phyloP scores from a whole-genome alignment of 2,113 vertebrate species.

The Lates calcarifer region DNA sequence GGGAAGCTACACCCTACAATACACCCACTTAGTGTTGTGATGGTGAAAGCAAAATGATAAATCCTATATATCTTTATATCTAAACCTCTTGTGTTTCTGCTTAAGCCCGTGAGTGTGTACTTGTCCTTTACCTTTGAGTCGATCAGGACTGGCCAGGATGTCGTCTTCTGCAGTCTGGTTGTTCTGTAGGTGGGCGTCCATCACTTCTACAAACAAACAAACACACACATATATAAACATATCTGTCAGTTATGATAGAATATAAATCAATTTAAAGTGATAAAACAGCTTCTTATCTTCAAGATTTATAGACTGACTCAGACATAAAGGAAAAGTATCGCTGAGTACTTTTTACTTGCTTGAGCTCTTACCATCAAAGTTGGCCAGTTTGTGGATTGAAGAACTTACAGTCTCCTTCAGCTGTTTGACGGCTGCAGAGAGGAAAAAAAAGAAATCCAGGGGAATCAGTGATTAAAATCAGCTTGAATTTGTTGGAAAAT shows the following conservation, averaged over 20 bases:
- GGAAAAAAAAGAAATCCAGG: constrained; percentile 17
- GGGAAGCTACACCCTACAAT: too few species aligned
- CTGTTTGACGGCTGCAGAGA: constrained; percentile 83
- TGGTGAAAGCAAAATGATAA: not conserved
- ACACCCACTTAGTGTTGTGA: not conserved
- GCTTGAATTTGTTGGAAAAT: not conserved
- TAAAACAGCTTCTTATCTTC: not conserved
- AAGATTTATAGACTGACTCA: not conserved
- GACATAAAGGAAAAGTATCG: not conserved
- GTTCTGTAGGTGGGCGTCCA: constrained; percentile 86
- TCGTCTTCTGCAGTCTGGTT: constrained; percentile 83
- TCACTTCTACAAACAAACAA: constrained; percentile 76
- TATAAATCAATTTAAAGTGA: not conserved
- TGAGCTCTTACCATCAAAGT: constrained; percentile 83
- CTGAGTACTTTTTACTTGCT: not conserved
- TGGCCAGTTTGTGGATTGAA: constrained; percentile 84
- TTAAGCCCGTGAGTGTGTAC: not conserved
- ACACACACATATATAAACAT: not conserved
- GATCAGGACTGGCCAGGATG: constrained; percentile 82
- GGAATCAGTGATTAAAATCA: not conserved
- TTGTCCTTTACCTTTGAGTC: constrained; percentile 76
- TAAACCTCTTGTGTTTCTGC: not conserved
- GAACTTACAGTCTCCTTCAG: constrained; percentile 84
- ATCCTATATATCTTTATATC: too few species aligned
- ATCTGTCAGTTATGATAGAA: not conserved